Conservation (phyloP, 2,888 invertebrate genomes). For the Leptopilina syphax region DNA sequence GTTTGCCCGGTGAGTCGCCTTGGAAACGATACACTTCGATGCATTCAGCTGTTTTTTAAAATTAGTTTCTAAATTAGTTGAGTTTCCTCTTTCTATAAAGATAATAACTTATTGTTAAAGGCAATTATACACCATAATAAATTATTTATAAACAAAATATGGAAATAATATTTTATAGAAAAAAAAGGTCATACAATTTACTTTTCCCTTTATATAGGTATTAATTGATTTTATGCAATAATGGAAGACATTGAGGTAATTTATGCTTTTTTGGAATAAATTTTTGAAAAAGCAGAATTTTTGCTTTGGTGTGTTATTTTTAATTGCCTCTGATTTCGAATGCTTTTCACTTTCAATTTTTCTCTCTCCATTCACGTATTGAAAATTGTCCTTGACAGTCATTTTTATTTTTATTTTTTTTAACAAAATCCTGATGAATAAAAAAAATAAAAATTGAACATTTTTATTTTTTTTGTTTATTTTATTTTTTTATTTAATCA, state of each 20-base stretch:
- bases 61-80: background rate
- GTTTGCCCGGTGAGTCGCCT: conserved; percentile 21
- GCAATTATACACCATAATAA: background rate
- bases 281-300: background rate
- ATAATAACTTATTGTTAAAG: conserved; percentile 7
- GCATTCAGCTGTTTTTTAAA: conserved; percentile 28
- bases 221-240: background rate
- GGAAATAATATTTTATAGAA: background rate
- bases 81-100: background rate
- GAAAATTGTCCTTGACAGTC: too few relatives aligned
- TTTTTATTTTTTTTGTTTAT: too few relatives aligned
- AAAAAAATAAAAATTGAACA: too few relatives aligned
- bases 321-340: background rate
- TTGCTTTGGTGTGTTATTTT: background rate
- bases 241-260: conserved; percentile 26
- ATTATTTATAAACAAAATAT: background rate
- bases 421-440: too few relatives aligned
- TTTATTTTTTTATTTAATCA: too few relatives aligned
- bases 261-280: background rate
- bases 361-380: background rate
- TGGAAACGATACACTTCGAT: conserved; percentile 26
- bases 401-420: too few relatives aligned
- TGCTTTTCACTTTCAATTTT: background rate
- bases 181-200: background rate
- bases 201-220: background rate